phyloP scores from a whole-genome alignment of 1,140 invertebrate species.

The Caenorhabditis brenneri region DNA sequence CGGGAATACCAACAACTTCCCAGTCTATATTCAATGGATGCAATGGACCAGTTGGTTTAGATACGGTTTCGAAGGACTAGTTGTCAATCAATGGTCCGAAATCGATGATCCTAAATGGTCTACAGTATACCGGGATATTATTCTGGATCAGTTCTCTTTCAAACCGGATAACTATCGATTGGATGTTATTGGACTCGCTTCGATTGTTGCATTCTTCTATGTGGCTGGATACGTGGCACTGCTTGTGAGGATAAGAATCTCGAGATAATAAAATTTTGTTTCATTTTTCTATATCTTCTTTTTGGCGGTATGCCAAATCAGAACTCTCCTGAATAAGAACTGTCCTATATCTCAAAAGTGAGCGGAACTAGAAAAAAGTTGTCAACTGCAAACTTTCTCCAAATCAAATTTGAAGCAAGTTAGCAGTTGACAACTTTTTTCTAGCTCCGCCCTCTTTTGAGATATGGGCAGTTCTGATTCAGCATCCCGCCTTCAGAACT shows the following conservation, averaged over 20 bases:
- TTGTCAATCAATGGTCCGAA: constrained; percentile 67
- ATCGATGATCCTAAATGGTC: constrained; percentile 29
- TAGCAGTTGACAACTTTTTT: too few relatives aligned
- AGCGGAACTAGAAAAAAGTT: too few relatives aligned
- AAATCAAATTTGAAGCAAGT: too few relatives aligned
- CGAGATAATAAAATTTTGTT: not conserved
- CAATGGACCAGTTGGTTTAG: constrained; percentile 70
- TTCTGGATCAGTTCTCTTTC: constrained; percentile 62
- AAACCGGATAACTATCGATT: constrained; percentile 55
- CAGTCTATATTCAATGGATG: constrained; percentile 64
- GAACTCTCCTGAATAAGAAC: too few relatives aligned
- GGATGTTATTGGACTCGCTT: constrained; percentile 47
- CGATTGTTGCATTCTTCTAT: not conserved
- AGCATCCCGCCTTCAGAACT: too few relatives aligned
- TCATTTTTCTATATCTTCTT: too few relatives aligned
- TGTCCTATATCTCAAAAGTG: too few relatives aligned
- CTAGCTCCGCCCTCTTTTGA: too few relatives aligned
- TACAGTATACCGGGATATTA: not conserved
- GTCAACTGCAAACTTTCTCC: too few relatives aligned
- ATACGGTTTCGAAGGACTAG: constrained; percentile 68
- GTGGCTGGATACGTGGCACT: not conserved
- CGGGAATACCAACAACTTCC: constrained; percentile 66
- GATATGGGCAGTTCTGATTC: too few relatives aligned
- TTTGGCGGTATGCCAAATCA: too few relatives aligned
- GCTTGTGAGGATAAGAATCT: not conserved